A percentile compares a stretch with the other conserved stretches of the same genome.
Evolutionary conservation across 2,113 vertebrate species (phyloP).

Genomic region (Oceanodroma tethys): DNA sequence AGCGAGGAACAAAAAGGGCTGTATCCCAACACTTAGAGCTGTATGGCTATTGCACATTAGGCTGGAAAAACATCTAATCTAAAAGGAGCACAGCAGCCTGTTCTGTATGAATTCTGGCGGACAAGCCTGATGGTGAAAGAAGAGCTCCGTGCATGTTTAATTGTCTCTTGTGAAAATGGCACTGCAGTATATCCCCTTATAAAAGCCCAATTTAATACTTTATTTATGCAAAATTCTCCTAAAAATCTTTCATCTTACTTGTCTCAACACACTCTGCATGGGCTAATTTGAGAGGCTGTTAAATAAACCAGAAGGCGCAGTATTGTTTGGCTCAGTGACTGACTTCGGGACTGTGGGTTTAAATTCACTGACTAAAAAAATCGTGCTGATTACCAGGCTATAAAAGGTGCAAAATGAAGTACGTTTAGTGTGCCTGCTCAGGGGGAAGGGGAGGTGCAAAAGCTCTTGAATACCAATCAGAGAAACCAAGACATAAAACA

Average conservation of each 20-base stretch:
- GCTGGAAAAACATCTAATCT: background rate
- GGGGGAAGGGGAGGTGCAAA: background rate
- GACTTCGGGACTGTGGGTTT: background rate
- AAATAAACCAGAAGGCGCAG: background rate
- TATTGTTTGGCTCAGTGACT: background rate
- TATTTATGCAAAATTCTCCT: background rate
- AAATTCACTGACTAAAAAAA: constrained; percentile 30
- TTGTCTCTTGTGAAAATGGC: background rate
- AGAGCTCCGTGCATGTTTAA: background rate
- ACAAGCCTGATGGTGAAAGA: background rate
- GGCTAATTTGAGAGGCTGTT: background rate
- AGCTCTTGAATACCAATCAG: background rate
- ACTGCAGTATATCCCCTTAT: background rate
- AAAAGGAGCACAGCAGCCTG: background rate
- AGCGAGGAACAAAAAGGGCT: rapidly evolving
- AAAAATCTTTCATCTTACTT: background rate
- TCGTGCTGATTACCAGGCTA: background rate
- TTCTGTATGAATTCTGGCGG: background rate
- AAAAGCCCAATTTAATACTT: background rate
- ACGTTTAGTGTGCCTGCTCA: background rate
- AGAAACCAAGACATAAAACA: background rate
- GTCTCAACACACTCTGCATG: background rate
- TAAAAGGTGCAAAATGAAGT: constrained; percentile 19
- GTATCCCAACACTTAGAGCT: no score
- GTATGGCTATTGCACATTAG: rapidly evolving